Evolutionary conservation across 2,888 invertebrate genomes (phyloP), one percentile per base, ranked within the genome.

Genomic region (Ypsolopha scabrella): DNA sequence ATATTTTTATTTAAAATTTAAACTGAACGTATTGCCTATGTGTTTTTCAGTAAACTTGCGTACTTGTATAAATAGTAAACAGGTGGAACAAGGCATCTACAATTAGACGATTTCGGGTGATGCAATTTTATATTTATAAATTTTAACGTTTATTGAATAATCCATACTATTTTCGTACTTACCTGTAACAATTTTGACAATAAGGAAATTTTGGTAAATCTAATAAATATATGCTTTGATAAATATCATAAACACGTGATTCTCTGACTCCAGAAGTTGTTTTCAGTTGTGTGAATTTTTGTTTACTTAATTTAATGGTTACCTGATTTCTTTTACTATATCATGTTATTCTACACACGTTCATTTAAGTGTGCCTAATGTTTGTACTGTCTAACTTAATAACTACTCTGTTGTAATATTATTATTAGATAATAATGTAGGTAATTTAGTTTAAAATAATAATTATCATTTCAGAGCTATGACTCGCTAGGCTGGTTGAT

Each of bases 401-500:
- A 41, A 11, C 11, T 43, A 35, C 61, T 68, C 68, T 70, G 65
- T 73, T 70, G 65, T 73, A 24, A 24, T 24, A 77, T 66, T 55
- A 52, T 66, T 73, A 33, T 14, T 43, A 43, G 43, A 43, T 46
- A 10, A 35, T 43, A 13, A 47, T 7, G 47, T 47, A 36, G 6
- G 14, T 59, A 65, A 59, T 68, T 70, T 75, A 73, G 66, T 71
- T 68, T 55, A 74, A 72, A 24, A 41, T 48, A 39, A 48, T 48
- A 43, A 43, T 37, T 47, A 67, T 68, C 52, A 63, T 64, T 67
- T 66, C 61, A 64, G 75, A 74, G 76, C 66, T 67, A 65, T 65
- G 70, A 64, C 72, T 75, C 75, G 55, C 59, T 56, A 75, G 72
- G 83, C 83, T 85, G 85, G 82, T 85, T 81, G 72, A 77, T 66